Evolutionary conservation across 2,797 vertebrate genomes (phyloP), one percentile per base, ranked within the genome.

Genomic region (Phrynocephalus guinanensis): DNA sequence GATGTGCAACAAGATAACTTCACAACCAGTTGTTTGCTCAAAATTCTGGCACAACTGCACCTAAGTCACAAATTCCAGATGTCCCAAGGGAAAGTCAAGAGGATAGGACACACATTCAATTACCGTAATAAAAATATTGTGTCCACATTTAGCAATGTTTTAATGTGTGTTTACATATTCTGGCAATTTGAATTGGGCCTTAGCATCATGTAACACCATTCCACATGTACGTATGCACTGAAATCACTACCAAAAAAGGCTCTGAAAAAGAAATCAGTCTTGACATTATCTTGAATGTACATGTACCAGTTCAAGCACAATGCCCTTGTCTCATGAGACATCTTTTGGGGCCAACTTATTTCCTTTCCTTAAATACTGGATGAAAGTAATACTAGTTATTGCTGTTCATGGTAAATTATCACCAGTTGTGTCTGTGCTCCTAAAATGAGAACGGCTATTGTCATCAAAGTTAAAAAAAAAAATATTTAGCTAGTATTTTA

Each of bases 1-100:
- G 24, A 30, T 85, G 86, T 66, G n/a, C 24, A 44, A 67, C 78
- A 84, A 90, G 91, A 63, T 78, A 56, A 75, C 15, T 63, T 81
- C 52, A 11, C 52, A 56, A 56, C 52, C 52, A 11, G 13, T 56
- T 56, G 13, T 56, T 56, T 56, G 52, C 52, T 33, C 11, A 73
- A 33, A 28, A 7, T 33, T 33, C 28, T 71, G 26, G 68, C 8
- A 30, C 68, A 3, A 71, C 26, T n/a, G 11, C 4, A 71, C 26
- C 15, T 71, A 16, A 33, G 16, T 18, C 13, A 38, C 30, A 73
- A 11, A 73, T 73, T 33, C 33, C 18, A 73, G 6, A 7, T 73
- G 72, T 63, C 15, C 18, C 30, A 73, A 22, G 72, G 18, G 33
- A 73, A 38, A 48, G 3, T 48, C 75, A 48, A 30, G 38, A 76